phyloP scores from a whole-genome alignment of 2,888 invertebrate genomes.

The Leptogaster cylindrica region DNA sequence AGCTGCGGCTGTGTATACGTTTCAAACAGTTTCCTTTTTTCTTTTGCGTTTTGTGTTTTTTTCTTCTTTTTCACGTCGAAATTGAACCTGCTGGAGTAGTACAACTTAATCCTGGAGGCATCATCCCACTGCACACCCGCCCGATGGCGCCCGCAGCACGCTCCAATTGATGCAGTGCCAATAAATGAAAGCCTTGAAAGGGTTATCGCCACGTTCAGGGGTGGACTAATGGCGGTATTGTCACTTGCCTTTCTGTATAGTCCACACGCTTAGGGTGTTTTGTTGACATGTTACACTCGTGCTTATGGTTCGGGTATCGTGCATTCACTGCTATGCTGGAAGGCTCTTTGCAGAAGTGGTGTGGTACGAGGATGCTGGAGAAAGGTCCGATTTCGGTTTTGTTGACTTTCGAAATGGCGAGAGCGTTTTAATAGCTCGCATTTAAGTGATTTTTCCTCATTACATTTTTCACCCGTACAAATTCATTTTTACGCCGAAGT shows the following conservation, averaged over 20 bases:
- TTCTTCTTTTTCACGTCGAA: background rate
- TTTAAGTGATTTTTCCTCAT: conserved; percentile 10
- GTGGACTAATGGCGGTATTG: conserved; percentile 35
- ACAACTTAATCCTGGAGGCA: conserved; percentile 24
- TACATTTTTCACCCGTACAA: background rate
- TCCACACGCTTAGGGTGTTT: conserved; percentile 27
- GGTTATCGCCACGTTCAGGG: conserved; percentile 22
- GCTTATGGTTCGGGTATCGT: background rate
- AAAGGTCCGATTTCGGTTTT: conserved; percentile 14
- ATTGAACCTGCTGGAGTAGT: conserved; percentile 14
- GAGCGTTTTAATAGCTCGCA: conserved; percentile 26
- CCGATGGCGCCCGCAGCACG: background rate
- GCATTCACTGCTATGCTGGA: background rate
- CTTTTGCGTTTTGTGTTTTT: background rate
- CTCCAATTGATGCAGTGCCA: conserved; percentile 37
- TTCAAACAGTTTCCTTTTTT: conserved; percentile 3
- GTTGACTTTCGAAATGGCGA: conserved; percentile 26
- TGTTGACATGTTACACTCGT: conserved; percentile 30
- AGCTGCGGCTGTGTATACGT: background rate
- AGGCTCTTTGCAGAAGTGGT: background rate
- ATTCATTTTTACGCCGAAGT: no score
- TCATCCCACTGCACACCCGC: background rate
- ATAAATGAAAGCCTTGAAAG: conserved; percentile 36
- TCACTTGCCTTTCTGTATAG: conserved; percentile 13
- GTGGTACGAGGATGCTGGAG: background rate